Conservation (phyloP, 2,797 vertebrate species). For the Australoheros facetus region DNA sequence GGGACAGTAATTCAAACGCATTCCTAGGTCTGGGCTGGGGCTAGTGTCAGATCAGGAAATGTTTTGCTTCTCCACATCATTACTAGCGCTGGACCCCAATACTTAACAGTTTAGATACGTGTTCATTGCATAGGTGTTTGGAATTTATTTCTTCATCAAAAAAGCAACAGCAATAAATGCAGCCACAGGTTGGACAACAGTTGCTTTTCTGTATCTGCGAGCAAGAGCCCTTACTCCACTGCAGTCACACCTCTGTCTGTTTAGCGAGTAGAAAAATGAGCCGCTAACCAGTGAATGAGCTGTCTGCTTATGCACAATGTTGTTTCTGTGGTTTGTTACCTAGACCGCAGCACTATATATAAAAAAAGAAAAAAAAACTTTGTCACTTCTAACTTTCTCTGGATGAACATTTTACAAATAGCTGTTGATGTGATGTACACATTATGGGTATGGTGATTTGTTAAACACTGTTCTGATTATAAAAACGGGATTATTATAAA, state of each 20-base stretch:
- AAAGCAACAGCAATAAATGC: neutral
- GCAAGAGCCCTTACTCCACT: neutral
- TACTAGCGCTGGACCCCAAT: too few relatives aligned
- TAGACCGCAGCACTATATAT: neutral
- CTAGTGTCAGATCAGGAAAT: neutral
- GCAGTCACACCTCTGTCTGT: neutral
- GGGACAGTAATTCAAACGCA: neutral
- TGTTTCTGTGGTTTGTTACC: neutral
- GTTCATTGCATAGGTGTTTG: too few relatives aligned
- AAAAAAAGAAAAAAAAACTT: neutral
- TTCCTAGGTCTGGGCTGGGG: neutral
- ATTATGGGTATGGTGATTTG: neutral
- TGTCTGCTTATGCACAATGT: neutral
- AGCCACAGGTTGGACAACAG: neutral
- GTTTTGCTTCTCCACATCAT: too few relatives aligned
- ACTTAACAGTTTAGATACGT: too few relatives aligned
- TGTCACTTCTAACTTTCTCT: neutral
- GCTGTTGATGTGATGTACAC: neutral
- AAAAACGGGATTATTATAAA: neutral
- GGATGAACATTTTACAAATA: neutral
- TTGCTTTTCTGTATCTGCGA: neutral
- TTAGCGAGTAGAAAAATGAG: neutral
- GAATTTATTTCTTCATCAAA: neutral
- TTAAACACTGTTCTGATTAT: rapidly evolving
- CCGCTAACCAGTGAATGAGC: neutral